Base-by-base conservation (phyloP, 2,113 vertebrate genomes). In the Morone saxatilis region DNA sequence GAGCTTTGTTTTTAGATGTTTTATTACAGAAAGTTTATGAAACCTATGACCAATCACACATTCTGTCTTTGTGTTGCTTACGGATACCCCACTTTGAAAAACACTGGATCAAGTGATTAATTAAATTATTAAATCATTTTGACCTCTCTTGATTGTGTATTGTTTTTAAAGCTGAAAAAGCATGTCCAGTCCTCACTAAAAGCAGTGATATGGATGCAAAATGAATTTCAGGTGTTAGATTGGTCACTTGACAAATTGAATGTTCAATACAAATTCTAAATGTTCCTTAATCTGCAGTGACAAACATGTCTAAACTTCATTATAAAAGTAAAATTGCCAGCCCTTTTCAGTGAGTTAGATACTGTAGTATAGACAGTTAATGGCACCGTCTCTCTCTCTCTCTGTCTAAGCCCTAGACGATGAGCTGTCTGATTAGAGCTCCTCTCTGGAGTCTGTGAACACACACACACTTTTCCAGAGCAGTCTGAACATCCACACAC, bases 381-480 rank as follows among this genome's bases (percentile, higher is more conserved):
- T 61, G 71, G 79, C 78, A 76, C 54, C 31, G 31, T 31, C 31
- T 31, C 31, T 31, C 31, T 31, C 31, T 31, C 31, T 31, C 31
- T 31, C 31, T 31, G 1, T 31, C 31, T 31, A 31, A 31, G 31
- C 31, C 31, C 31, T 68, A 91, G 90, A 93, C 86, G 91, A 93
- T 93, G 87, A 84, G 70, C 73, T 13, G 60, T 47, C 88, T 87
- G 92, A 93, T 93, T 93, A 91, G 60, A 85, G 36, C 71, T 84
- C 54, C 61, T 85, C 81, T 83, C 75, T 89, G 86, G 92, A 93
- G 90, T 87, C 88, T 82, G 72, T 67, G 41, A 83, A 82, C 72
- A 81, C 65, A 74, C 63, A 67, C 59, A 66, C 71, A 20, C 71
- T 31, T 65, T 51, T 31, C 67, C 36, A n/a, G 36, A 51, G 68